Evolutionary conservation across 2,113 vertebrate genomes (phyloP), one percentile per base, ranked within the genome.

Genomic region (Mastomys natalensis): DNA sequence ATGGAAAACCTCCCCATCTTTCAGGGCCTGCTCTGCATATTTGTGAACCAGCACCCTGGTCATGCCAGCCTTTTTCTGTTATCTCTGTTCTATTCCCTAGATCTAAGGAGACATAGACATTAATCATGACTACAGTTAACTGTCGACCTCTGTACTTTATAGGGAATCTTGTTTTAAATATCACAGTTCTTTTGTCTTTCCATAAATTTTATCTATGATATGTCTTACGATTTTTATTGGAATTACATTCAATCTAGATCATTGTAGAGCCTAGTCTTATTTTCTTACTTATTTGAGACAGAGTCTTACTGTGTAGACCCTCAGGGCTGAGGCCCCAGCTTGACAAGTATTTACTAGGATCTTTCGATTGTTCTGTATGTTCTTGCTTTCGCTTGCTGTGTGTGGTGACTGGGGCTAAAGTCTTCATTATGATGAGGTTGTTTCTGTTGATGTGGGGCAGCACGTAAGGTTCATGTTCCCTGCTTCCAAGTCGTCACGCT

Each of bases 101-200:
- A 24, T 85, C 45, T 88, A 1, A 82, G 34, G 34, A 51, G 88
- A 70, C 53, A 45, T 31, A 80, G 62, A 66, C 17, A 72, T 3
- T 48, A 34, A 19, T 89, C 74, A 45, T 19, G 19, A 91, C 7
- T 45, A 91, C 64, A 8, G 7, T 76, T 68, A 85, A 37, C 8
- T n/a, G 29, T 51, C 77, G 48, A 94, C 48, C 85, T 55, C 11
- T 64, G 3, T 93, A 48, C 76, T 93, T 91, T 48, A 81, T 89
- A 58, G 55, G 94, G 82, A 91, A 92, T 66, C 77, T 37, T 74
- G n/a, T 72, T 97, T 90, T 89, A 58, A 31, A 87, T 89, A 21
- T 31, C 96, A 37, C 87, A 51, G 22, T 89, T 82, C 37, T 97
- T 29, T 92, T 96, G 51, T 58, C 29, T 92, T 84, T 66, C 87